Evolutionary conservation across 2,888 invertebrate genomes (phyloP).

Genomic region (Asteroscopus sphinx): DNA sequence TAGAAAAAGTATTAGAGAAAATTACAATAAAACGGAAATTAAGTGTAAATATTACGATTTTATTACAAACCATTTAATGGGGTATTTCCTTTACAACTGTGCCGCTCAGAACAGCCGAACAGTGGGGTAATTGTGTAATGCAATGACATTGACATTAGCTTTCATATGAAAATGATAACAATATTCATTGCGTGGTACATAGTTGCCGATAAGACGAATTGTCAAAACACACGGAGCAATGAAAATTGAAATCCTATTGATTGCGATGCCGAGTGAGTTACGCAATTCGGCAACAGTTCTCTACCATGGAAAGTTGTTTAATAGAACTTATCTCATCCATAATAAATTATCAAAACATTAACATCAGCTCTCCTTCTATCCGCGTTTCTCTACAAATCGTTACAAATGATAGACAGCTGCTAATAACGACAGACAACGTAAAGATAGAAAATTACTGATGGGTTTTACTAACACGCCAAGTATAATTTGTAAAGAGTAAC

Average conservation of each 20-base stretch:
- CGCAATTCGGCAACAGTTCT: too few relatives aligned
- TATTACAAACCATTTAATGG: slow-evolving; percentile 1
- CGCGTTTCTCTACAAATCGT: slow-evolving; percentile 39
- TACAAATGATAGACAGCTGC: slow-evolving; percentile 33
- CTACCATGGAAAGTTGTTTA: too few relatives aligned
- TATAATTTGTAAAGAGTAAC: slow-evolving; percentile 32
- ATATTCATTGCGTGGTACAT: too few relatives aligned
- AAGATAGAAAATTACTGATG: slow-evolving; percentile 29
- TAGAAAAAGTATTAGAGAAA: not conserved
- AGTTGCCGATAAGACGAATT: too few relatives aligned
- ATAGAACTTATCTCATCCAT: slow-evolving; percentile 21
- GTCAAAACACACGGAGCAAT: too few relatives aligned
- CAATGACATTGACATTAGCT: too few relatives aligned
- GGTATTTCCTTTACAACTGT: slow-evolving; percentile 1
- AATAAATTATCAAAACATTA: slow-evolving; percentile 15
- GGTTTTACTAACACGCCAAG: slow-evolving; percentile 21
- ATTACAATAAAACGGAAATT: slow-evolving; percentile 5
- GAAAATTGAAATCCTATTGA: too few relatives aligned
- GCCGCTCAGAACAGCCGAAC: not conserved
- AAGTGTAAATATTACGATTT: not conserved
- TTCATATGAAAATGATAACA: too few relatives aligned
- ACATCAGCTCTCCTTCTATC: slow-evolving; percentile 15
- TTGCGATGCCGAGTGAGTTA: too few relatives aligned
- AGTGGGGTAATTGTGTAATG: too few relatives aligned
- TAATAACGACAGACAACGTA: slow-evolving; percentile 22